These are phyloP conservation scores for Diarsia mendica DNA, from an alignment of 2,888 invertebrate genomes.

Conservation along the genomic window DNA sequence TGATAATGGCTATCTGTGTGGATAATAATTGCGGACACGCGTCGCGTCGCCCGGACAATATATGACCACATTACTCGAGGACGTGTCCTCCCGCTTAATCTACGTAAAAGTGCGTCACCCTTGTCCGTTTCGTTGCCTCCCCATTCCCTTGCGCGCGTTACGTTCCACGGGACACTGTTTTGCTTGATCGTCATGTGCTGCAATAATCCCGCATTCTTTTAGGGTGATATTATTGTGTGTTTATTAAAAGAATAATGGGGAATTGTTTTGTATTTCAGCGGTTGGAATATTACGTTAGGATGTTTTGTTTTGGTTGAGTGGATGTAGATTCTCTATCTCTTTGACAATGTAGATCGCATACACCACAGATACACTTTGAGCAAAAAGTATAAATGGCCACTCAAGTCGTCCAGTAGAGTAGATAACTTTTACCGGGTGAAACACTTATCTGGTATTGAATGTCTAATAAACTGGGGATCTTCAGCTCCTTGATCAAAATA, in stretches of 20 bases:
- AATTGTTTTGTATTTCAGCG: conserved; percentile 36
- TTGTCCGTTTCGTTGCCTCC: conserved; percentile 77
- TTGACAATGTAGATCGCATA: background rate
- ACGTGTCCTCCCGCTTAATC: conserved; percentile 89
- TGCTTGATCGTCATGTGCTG: conserved; percentile 64
- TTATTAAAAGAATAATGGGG: conserved; percentile 55
- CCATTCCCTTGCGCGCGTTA: conserved; percentile 69
- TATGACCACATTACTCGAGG: conserved; percentile 89
- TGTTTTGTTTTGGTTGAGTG: conserved; percentile 12
- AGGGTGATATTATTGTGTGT: conserved; percentile 53
- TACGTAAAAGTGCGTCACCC: conserved; percentile 88
- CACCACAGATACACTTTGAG: too few species aligned
- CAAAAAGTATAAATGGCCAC: background rate
- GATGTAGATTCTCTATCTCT: background rate
- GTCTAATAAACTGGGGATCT: background rate
- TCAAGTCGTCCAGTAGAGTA: background rate
- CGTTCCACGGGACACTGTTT: conserved; percentile 63
- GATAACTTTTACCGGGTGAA: background rate
- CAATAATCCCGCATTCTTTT: conserved; percentile 63
- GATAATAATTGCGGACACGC: conserved; percentile 87
- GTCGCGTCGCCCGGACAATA: conserved; percentile 85
- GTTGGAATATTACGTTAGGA: conserved; percentile 2
- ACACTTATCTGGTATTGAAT: background rate
- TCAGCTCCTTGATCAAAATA: conserved; percentile 23
- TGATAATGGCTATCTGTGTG: conserved; percentile 66